These are phyloP conservation scores for Subacronicta megacephala DNA, from an alignment of 2,888 invertebrate genomes.

Conservation along the genomic window DNA sequence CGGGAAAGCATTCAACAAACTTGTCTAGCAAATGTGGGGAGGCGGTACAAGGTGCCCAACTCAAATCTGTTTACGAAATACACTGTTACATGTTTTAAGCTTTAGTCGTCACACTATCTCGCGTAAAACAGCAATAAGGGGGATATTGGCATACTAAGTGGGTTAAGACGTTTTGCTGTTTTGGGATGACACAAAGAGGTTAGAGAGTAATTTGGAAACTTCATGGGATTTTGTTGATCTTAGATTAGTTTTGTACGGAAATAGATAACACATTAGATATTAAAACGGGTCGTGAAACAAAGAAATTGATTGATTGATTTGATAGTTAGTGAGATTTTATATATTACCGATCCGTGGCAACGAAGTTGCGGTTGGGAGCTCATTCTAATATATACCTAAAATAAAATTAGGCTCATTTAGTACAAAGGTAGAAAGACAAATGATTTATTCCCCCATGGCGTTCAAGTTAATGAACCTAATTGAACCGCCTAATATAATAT, in stretches of 20 bases:
- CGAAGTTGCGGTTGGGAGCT: no score
- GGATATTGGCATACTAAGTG: slow-evolving; percentile 25
- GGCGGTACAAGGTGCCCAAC: slow-evolving; percentile 62
- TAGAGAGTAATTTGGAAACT: not conserved
- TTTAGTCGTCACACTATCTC: slow-evolving; percentile 65
- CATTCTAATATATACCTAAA: no score
- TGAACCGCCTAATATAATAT: slow-evolving; percentile 29
- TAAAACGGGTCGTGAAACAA: not conserved
- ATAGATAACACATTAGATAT: not conserved
- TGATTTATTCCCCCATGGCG: slow-evolving; percentile 30
- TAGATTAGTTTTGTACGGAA: no score
- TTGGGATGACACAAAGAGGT: slow-evolving; percentile 1
- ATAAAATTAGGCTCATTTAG: no score
- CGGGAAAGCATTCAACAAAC: slow-evolving; percentile 83
- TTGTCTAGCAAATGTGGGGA: slow-evolving; percentile 69
- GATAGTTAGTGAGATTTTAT: no score
- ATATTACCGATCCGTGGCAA: no score
- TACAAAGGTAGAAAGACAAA: slow-evolving; percentile 11
- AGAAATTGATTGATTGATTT: no score
- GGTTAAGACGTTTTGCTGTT: slow-evolving; percentile 27
- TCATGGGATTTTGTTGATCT: not conserved
- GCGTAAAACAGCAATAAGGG: slow-evolving; percentile 43
- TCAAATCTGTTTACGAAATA: slow-evolving; percentile 79
- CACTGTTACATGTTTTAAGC: slow-evolving; percentile 74
- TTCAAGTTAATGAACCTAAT: slow-evolving; percentile 36